These are phyloP conservation scores for Buceros bicornis DNA, from an alignment of 2,797 vertebrate species.

Conservation along the genomic window DNA sequence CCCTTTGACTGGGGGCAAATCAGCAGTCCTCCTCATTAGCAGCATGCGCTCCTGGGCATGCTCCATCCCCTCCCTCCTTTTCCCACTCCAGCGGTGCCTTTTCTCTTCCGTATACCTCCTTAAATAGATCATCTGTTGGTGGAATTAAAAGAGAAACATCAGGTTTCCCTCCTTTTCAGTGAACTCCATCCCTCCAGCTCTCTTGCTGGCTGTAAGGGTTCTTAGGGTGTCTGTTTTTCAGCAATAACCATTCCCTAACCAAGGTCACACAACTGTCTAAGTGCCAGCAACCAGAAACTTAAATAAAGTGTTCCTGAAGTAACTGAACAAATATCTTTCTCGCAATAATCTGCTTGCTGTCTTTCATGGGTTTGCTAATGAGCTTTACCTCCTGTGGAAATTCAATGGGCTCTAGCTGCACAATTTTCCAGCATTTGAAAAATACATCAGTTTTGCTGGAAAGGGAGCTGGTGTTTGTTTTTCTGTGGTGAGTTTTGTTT, in stretches of 20 bases:
- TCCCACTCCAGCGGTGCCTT: constrained; percentile 18
- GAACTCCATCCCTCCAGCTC: background rate
- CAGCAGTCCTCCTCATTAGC: background rate
- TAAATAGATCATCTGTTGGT: background rate
- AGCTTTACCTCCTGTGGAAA: constrained; percentile 71
- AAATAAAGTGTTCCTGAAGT: constrained; percentile 46
- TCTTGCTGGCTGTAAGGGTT: background rate
- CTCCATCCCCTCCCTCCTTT: background rate
- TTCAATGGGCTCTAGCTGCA: background rate
- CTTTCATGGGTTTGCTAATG: constrained; percentile 62
- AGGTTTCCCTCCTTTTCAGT: background rate
- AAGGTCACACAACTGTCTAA: constrained; percentile 21
- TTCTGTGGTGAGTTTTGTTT: constrained; percentile 59
- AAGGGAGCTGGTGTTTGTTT: constrained; percentile 63
- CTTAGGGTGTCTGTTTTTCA: constrained; percentile 53
- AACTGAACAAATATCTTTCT: constrained; percentile 32
- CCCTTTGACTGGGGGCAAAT: background rate
- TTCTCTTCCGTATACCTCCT: background rate
- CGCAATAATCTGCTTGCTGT: constrained; percentile 68
- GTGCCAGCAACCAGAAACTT: constrained; percentile 45
- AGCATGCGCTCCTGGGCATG: background rate
- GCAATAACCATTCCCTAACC: constrained; percentile 13
- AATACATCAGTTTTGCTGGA: constrained; percentile 37
- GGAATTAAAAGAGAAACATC: background rate
- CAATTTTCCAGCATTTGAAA: constrained; percentile 25